These are phyloP conservation scores for Silurus aristotelis DNA, from an alignment of 2,797 vertebrate species.

Conservation along the genomic window DNA sequence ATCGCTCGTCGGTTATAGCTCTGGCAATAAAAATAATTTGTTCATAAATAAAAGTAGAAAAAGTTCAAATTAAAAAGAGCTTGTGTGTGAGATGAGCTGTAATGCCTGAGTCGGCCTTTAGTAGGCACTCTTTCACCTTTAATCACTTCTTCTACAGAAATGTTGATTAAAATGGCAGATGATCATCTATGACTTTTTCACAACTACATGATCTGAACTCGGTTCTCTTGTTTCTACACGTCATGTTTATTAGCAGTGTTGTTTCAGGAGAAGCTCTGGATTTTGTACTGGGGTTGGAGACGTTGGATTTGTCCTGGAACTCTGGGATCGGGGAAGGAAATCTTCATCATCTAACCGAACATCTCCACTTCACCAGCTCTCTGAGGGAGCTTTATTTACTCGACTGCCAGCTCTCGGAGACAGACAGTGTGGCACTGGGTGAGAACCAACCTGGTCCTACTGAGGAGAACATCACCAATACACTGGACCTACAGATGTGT, in stretches of 20 bases:
- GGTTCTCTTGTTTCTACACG: neutral
- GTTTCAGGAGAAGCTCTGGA: slow-evolving; percentile 76
- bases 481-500: neutral
- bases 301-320: slow-evolving; percentile 90
- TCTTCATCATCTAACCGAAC: slow-evolving; percentile 74
- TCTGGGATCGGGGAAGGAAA: slow-evolving; percentile 73
- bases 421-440: slow-evolving; percentile 80
- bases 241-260: neutral
- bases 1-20: neutral
- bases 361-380: slow-evolving; percentile 63
- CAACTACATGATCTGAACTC: neutral
- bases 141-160: neutral
- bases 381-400: slow-evolving; percentile 81
- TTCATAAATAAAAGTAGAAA: neutral
- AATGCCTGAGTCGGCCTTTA: neutral
- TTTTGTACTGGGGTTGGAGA: slow-evolving; percentile 74
- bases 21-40: neutral
- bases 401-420: slow-evolving; percentile 78
- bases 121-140: neutral
- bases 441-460: slow-evolving; percentile 38
- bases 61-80: too few species aligned
- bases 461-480: neutral
- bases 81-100: neutral
- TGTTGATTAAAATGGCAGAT: neutral
- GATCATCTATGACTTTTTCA: neutral